phyloP scores from a whole-genome alignment of 2,113 vertebrate species.

The Cavia porcellus region DNA sequence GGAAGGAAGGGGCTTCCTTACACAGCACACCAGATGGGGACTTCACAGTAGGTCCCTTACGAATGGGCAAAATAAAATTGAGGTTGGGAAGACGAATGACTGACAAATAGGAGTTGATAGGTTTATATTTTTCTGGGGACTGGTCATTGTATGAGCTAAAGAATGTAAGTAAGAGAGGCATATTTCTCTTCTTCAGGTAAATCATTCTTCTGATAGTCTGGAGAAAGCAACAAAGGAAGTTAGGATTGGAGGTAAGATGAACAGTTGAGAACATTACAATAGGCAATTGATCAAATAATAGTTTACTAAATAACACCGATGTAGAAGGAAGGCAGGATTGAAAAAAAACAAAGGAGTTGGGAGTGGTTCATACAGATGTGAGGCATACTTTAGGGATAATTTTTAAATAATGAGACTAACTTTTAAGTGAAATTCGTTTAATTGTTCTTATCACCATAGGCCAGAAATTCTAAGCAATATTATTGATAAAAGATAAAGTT shows the following conservation, averaged over 20 bases:
- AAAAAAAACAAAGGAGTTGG: neutral
- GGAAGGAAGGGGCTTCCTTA: neutral
- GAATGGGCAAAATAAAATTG: neutral
- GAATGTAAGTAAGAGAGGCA: neutral
- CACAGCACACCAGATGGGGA: neutral
- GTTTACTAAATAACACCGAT: neutral
- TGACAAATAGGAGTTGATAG: neutral
- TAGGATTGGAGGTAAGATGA: neutral
- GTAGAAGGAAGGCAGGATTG: neutral
- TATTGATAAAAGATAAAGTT: neutral
- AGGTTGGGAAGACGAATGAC: neutral
- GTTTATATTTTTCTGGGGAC: neutral
- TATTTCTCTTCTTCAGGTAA: neutral
- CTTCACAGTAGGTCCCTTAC: neutral
- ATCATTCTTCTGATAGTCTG: neutral
- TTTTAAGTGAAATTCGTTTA: neutral
- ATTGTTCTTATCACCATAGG: neutral
- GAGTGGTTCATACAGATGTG: neutral
- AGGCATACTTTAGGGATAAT: neutral
- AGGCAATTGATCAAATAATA: neutral
- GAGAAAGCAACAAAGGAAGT: neutral
- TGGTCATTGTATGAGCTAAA: neutral
- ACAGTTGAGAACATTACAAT: neutral
- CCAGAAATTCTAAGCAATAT: neutral
- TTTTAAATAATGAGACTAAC: conserved; percentile 21